Conservation (phyloP, 35 echinoderm and acorn worm species). For the Apostichopus parvimensis region DNA sequence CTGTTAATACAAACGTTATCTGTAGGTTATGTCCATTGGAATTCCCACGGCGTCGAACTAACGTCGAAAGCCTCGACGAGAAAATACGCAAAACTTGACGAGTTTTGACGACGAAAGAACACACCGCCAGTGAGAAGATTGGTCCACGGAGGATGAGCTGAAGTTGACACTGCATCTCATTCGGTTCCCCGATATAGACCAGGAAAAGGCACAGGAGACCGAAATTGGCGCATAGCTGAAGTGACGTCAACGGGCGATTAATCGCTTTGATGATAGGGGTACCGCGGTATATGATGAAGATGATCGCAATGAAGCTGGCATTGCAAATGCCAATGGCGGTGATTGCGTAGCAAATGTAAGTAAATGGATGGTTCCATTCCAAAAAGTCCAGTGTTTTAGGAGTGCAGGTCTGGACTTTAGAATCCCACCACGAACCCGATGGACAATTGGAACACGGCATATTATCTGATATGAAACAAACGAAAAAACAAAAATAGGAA, state of each 20-base stretch:
- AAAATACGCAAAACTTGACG: slow-evolving; percentile 49
- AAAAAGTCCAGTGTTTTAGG: slow-evolving; percentile 31
- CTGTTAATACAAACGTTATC: background rate
- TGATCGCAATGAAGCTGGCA: background rate
- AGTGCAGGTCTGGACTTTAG: background rate
- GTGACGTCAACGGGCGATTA: slow-evolving; percentile 42
- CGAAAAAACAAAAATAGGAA: background rate
- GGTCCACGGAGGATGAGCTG: slow-evolving; percentile 35
- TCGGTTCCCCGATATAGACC: slow-evolving; percentile 29
- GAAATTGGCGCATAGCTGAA: slow-evolving; percentile 33
- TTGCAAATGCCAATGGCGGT: slow-evolving; percentile 16
- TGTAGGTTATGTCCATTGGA: slow-evolving; percentile 12
- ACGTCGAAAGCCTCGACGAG: slow-evolving; percentile 14
- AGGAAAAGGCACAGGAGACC: slow-evolving; percentile 14
- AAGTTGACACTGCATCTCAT: slow-evolving; percentile 9
- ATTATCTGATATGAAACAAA: background rate
- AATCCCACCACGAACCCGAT: slow-evolving; percentile 10
- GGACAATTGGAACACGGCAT: slow-evolving; percentile 22
- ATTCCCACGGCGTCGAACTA: background rate
- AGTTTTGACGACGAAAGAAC: slow-evolving; percentile 45
- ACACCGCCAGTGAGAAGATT: slow-evolving; percentile 7
- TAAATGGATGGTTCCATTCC: slow-evolving; percentile 41
- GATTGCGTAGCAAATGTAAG: slow-evolving; percentile 42
- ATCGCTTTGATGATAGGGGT: slow-evolving; percentile 49
- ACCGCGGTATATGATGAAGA: slow-evolving; percentile 21